phyloP scores from a whole-genome alignment of 2,113 vertebrate genomes.

The Coryphaenoides rupestris region DNA sequence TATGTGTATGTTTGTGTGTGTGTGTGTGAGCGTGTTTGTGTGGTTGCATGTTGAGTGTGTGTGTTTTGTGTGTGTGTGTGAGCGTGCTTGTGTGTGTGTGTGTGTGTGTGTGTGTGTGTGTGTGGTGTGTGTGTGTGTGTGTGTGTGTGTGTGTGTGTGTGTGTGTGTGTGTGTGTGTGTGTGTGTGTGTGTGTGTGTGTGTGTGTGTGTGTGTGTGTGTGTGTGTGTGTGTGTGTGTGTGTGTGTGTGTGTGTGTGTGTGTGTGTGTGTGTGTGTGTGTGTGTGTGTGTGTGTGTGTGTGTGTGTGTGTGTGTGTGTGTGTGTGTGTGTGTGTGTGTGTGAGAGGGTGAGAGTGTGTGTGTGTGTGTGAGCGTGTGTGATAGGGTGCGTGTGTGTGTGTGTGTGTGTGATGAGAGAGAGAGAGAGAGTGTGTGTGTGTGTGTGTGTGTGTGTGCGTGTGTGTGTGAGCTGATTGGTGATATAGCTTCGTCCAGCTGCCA shows the following conservation, averaged over 20 bases:
- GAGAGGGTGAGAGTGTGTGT: constrained; percentile 14
- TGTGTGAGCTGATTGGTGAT: constrained; percentile 17
- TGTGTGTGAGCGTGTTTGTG: too few relatives aligned
- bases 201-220: neutral
- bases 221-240: neutral
- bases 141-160: constrained; percentile 1
- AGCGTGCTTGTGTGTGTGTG: too few relatives aligned
- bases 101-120: too few relatives aligned
- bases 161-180: constrained; percentile 3
- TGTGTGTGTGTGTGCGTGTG: neutral
- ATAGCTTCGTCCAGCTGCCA: constrained; percentile 49
- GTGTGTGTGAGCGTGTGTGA: neutral
- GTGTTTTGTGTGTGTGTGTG: too few relatives aligned
- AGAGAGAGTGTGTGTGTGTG: too few relatives aligned
- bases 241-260: too few relatives aligned
- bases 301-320: too few relatives aligned
- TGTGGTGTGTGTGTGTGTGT: constrained; percentile 12
- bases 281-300: too few relatives aligned
- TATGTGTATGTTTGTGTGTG: too few relatives aligned
- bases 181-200: neutral
- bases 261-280: too few relatives aligned
- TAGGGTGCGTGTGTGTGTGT: neutral
- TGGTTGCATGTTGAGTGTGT: too few relatives aligned
- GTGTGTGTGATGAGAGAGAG: neutral
- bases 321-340: neutral